These are phyloP conservation scores for Hippopotamyrus pictus DNA, from an alignment of 2,797 vertebrate genomes.

Conservation along the genomic window DNA sequence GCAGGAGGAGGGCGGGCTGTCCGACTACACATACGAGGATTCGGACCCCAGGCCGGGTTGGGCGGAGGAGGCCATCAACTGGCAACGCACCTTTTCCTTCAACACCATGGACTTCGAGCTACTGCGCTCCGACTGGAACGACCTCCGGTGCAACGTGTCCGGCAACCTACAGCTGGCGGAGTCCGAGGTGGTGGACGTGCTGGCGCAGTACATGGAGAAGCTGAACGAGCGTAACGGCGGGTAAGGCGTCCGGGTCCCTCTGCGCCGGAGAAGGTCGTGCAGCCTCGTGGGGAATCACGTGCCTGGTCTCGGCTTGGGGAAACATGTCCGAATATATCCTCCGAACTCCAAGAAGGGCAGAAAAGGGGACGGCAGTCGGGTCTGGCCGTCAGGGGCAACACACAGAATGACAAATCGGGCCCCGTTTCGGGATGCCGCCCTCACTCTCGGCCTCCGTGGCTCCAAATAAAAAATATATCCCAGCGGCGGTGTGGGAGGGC, in stretches of 20 bases:
- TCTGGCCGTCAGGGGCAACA: background rate
- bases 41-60: conserved; percentile 75
- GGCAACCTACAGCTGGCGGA: conserved; percentile 93
- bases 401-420: background rate
- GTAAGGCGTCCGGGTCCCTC: conserved; percentile 47
- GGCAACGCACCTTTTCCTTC: conserved; percentile 95
- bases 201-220: conserved; percentile 95
- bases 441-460: background rate
- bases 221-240: conserved; percentile 84
- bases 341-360: background rate
- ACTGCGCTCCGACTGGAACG: conserved; percentile 95
- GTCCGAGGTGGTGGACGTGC: conserved; percentile 86
- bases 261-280: too few species aligned
- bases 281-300: background rate
- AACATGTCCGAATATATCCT: background rate
- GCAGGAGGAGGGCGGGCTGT: conserved; percentile 66
- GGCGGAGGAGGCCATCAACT: conserved; percentile 92
- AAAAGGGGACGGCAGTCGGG: background rate
- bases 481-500: background rate
- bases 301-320: background rate
- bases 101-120: conserved; percentile 91
- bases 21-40: conserved; percentile 73
- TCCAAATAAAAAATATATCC: background rate
- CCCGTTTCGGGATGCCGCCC: background rate
- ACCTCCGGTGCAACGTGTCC: conserved; percentile 92